Evolutionary conservation across 2,888 invertebrate genomes (phyloP), one percentile per base, ranked within the genome.

Genomic region (Abrostola triplasia): DNA sequence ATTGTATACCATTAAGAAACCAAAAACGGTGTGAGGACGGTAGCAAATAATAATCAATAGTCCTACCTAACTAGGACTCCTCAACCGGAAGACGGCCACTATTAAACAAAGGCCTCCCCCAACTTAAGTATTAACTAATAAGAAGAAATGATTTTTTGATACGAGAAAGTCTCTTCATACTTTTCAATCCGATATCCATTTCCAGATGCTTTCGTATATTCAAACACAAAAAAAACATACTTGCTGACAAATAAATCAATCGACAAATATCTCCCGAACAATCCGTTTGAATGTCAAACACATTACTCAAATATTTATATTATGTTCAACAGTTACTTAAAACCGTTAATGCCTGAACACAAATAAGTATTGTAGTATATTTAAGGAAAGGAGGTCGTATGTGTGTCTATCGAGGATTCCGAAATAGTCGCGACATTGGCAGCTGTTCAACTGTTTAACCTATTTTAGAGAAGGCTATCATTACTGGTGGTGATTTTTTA

Each of bases 381-480:
- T 59, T 64, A 70, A 60, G 51, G 69, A 59, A 77, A 74, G 59
- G 58, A 67, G 77, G 77, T 70, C 72, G 69, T 55, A 44, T 51
- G 47, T 49, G 41, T 64, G 52, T 37, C 54, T 61, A 61, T 63
- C 53, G 66, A 7, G 5, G 67, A 70, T 73, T 70, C 74, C 63
- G 49, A 74, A 77, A 71, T 60, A 63, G 79, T 69, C 55, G 49
- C 61, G 51, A 36, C 36, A 65, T 75, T 79, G 79, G 75, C 79
- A 79, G 37, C 58, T 64, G 35, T 69, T 77, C 74, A 76, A 74
- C 51, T 71, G 61, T 58, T 65, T 70, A 65, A 70, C 70, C 63
- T 51, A 70, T 67, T 68, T 64, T 62, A 62, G 51, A 42, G 48
- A 63, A 71, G 64, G 66, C 65, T 63, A 57, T 57, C 60, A 59